These are phyloP conservation scores for Kryptolebias marmoratus DNA, from an alignment of 2,113 vertebrate species.

Conservation along the genomic window DNA sequence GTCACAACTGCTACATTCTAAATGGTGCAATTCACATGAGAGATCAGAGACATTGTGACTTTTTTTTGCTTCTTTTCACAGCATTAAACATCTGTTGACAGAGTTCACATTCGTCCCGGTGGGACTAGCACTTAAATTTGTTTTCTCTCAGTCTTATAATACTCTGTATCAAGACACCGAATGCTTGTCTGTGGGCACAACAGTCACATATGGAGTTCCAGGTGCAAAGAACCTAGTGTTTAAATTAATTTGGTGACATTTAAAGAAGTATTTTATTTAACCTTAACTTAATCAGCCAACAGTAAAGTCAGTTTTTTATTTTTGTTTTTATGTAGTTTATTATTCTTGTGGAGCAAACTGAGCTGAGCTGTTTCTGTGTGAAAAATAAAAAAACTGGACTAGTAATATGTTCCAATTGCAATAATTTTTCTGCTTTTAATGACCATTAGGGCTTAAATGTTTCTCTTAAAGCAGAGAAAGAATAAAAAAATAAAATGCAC, in stretches of 20 bases:
- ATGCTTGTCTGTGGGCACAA: constrained; percentile 16
- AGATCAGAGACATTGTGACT: constrained; percentile 58
- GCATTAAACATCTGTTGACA: constrained; percentile 78
- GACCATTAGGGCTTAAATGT: not conserved
- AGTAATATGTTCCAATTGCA: constrained; percentile 44
- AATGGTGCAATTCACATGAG: constrained; percentile 71
- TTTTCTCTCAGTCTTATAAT: constrained; percentile 48
- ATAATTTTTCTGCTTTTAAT: constrained; percentile 15
- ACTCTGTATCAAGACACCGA: constrained; percentile 37
- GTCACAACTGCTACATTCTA: constrained; percentile 72
- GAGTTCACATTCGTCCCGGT: constrained; percentile 61
- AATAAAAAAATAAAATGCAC: constrained; percentile 33
- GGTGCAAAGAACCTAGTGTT: constrained; percentile 13
- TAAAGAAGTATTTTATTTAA: not conserved
- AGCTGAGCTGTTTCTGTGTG: not conserved
- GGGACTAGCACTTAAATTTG: constrained; percentile 63
- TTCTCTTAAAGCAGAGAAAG: not conserved
- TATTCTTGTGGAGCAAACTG: not conserved
- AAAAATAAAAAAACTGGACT: constrained; percentile 5
- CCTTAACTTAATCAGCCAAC: not conserved
- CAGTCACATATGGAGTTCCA: constrained; percentile 40
- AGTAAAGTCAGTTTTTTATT: not conserved
- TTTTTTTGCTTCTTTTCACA: constrained; percentile 51
- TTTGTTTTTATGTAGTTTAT: not conserved
- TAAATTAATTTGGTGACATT: constrained; percentile 7